Percentiles rank a stretch among this genome's conserved stretches.
Conservation (phyloP, 2,797 vertebrate species). For the Siniperca scherzeri region DNA sequence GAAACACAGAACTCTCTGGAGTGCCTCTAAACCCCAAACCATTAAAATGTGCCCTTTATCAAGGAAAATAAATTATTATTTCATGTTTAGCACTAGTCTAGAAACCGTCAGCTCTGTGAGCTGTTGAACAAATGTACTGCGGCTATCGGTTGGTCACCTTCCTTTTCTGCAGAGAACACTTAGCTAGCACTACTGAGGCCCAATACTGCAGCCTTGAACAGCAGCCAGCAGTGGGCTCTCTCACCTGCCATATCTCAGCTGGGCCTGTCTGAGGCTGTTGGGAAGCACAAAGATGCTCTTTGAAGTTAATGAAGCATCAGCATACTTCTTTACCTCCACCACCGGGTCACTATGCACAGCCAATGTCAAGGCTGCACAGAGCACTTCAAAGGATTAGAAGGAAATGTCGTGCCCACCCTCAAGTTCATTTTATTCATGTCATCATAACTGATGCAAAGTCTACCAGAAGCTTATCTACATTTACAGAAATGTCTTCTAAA, state of each 20-base stretch:
- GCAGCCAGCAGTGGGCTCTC: conserved; percentile 66
- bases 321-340: conserved; percentile 64
- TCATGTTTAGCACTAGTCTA: neutral
- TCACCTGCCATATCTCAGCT: conserved; percentile 63
- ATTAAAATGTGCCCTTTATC: conserved; percentile 28
- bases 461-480: neutral
- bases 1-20: conserved; percentile 17
- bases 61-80: conserved; percentile 17
- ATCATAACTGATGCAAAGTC: neutral
- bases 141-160: conserved; percentile 37
- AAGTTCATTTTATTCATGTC: conserved; percentile 40
- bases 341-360: conserved; percentile 60
- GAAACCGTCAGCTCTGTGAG: conserved; percentile 22
- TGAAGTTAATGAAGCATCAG: conserved; percentile 82
- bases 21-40: conserved; percentile 10
- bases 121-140: conserved; percentile 34
- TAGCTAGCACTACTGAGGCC: conserved; percentile 32
- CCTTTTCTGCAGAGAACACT: conserved; percentile 54
- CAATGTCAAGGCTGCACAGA: conserved; percentile 56
- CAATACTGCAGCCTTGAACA: conserved; percentile 70
- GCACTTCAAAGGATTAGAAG: conserved; percentile 45
- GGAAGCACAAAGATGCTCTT: conserved; percentile 67
- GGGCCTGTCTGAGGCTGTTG: conserved; percentile 58
- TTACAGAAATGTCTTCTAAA: neutral
- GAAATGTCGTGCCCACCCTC: conserved; percentile 24